Evolutionary conservation across 2,888 invertebrate species (phyloP).

Genomic region (Chesias legatella): DNA sequence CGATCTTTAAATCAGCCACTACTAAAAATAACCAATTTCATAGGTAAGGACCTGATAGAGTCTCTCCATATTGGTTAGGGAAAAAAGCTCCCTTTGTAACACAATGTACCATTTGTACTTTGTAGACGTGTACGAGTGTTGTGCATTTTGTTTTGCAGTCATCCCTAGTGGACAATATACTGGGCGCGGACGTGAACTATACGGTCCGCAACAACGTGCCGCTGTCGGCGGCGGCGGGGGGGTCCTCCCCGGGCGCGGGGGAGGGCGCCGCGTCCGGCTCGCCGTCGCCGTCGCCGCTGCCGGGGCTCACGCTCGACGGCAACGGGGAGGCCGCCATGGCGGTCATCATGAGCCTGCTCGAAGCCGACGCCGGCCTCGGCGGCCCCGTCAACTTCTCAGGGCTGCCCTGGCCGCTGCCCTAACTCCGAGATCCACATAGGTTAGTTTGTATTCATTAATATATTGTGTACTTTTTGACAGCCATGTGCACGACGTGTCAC

Average conservation of each 20-base stretch:
- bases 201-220: constrained; percentile 61
- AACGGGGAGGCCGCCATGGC: constrained; percentile 96
- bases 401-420: constrained; percentile 91
- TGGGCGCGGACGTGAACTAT: constrained; percentile 41
- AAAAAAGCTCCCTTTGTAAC: too few species aligned
- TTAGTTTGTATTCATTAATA: too few species aligned
- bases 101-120: too few species aligned
- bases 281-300: constrained; percentile 47
- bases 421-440: constrained; percentile 14
- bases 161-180: constrained; percentile 50
- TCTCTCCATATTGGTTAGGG: too few species aligned
- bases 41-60: too few species aligned
- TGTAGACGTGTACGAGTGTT: too few species aligned
- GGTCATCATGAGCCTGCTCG: constrained; percentile 93
- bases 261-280: constrained; percentile 38
- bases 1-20: too few species aligned
- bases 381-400: constrained; percentile 93
- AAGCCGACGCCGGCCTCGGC: constrained; percentile 93
- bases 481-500: too few species aligned
- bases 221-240: constrained; percentile 30
- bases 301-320: constrained; percentile 79
- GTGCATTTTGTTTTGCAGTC: constrained; percentile 37
- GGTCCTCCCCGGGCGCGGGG: constrained; percentile 28
- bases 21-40: too few species aligned
- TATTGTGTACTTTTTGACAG: too few species aligned